phyloP scores from a whole-genome alignment of 2,797 vertebrate genomes.

The Neopelma chrysocephalum region DNA sequence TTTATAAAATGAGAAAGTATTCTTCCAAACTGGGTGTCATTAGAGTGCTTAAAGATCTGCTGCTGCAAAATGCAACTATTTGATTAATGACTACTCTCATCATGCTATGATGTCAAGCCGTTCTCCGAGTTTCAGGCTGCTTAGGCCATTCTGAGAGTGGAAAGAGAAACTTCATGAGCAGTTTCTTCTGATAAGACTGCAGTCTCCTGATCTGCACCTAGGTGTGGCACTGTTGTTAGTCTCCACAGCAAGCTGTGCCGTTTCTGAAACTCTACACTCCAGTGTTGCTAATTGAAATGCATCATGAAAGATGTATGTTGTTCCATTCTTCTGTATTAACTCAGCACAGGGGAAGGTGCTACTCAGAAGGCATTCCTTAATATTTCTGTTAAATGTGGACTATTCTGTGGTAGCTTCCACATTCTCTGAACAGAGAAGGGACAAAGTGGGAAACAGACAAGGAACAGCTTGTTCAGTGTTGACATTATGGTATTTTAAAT shows the following conservation, averaged over 20 bases:
- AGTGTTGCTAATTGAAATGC: conserved; percentile 48
- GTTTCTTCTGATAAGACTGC: conserved; percentile 36
- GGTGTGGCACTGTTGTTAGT: conserved; percentile 39
- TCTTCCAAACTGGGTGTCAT: not conserved
- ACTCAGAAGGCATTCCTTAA: not conserved
- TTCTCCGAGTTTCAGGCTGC: not conserved
- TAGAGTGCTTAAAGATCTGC: not conserved
- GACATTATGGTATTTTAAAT: not conserved
- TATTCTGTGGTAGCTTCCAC: not conserved
- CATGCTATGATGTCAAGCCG: not conserved
- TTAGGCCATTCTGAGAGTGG: conserved; percentile 43
- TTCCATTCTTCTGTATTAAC: conserved; percentile 4
- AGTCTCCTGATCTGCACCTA: not conserved
- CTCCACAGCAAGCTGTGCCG: not conserved
- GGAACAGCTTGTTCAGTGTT: not conserved
- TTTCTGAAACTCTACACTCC: conserved; percentile 29
- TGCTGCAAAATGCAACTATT: not conserved
- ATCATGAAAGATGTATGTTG: conserved; percentile 59
- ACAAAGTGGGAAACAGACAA: not conserved
- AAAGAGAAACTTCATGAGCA: conserved; percentile 31
- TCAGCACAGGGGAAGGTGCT: not conserved
- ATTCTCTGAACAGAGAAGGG: not conserved
- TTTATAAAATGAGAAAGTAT: not conserved
- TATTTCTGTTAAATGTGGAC: not conserved
- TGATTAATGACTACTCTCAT: not conserved